Evolutionary conservation across 2,113 vertebrate genomes (phyloP), one percentile per base, ranked within the genome.

Genomic region (Albula glossodonta): DNA sequence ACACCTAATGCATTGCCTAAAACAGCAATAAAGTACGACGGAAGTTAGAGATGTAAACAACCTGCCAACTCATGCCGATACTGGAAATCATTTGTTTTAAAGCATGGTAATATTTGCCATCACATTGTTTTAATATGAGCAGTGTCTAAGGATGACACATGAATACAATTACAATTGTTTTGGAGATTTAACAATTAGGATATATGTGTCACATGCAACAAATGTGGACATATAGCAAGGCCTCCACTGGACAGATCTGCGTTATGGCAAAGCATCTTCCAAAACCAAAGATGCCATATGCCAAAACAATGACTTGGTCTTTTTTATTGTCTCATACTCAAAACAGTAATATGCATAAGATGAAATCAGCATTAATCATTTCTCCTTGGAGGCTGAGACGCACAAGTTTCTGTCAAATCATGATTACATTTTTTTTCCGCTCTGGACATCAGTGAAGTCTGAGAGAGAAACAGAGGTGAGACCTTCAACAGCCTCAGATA

Each of bases 341-440:
- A 70, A 88, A 89, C 90, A 50, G 53, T 51, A 81, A 84, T 52
- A 89, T 91, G 83, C 84, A 88, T 86, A 51, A 89, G 90, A 91
- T 92, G 89, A 93, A 95, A 94, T 90, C 90, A 88, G 84, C 90
- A 90, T 7, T 10, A 60, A 60, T 91, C 93, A 93, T 90, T 92
- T 91, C 86, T 87, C 85, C 87, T 89, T 89, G 81, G 63, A 89
- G 87, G 86, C 91, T 90, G 87, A 86, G 85, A 87, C 81, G 86
- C 74, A 31, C 84, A 80, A 81, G 41, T 86, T 92, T 87, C 50
- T 57, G 41, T 88, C 90, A 88, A 52, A 83, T 86, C 87, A n/a
- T 86, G 89, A 94, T 93, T 84, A 57, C 81, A 86, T 78, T 86
- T 81, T 88, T 86, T 89, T 90, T 92, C 93, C 87, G 88, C 90